These are phyloP conservation scores for Amphiprion percula DNA, from an alignment of 2,113 vertebrate genomes.

Conservation along the genomic window DNA sequence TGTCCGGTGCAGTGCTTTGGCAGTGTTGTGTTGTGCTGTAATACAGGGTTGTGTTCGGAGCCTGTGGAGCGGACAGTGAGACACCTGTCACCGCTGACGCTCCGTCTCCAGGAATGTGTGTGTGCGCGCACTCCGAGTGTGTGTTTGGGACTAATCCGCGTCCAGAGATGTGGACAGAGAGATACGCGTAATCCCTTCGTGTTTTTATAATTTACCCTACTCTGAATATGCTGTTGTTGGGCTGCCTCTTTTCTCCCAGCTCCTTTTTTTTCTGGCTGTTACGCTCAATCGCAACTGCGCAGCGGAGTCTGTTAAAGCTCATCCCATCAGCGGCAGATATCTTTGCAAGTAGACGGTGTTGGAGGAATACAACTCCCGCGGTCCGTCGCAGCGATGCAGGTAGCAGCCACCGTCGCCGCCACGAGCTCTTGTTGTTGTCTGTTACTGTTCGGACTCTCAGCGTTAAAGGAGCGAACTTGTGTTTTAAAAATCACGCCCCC, in stretches of 20 bases:
- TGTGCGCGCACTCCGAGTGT: slow-evolving; percentile 45
- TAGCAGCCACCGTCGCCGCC: neutral
- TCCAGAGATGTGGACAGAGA: slow-evolving; percentile 38
- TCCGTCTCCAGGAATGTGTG: slow-evolving; percentile 70
- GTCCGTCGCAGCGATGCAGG: slow-evolving; percentile 61
- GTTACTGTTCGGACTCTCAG: slow-evolving; percentile 8
- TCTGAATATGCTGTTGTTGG: slow-evolving; percentile 46
- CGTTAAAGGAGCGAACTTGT: slow-evolving; percentile 50
- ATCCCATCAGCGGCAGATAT: slow-evolving; percentile 30
- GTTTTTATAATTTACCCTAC: slow-evolving; percentile 48
- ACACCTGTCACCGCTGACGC: slow-evolving; percentile 75
- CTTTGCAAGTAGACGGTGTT: slow-evolving; percentile 17
- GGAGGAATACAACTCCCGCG: slow-evolving; percentile 6
- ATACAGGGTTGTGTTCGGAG: slow-evolving; percentile 24
- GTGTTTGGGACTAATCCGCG: slow-evolving; percentile 45
- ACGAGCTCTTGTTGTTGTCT: slow-evolving; percentile 11
- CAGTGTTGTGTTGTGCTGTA: slow-evolving; percentile 49
- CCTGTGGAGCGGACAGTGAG: slow-evolving; percentile 59
- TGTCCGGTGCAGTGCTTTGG: slow-evolving; percentile 29
- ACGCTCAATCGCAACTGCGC: slow-evolving; percentile 36
- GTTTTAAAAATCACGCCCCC: slow-evolving; percentile 14
- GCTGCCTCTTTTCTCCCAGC: slow-evolving; percentile 8
- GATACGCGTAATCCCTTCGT: slow-evolving; percentile 52
- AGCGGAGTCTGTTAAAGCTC: slow-evolving; percentile 34
- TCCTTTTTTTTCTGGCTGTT: neutral